phyloP scores from a whole-genome alignment of 2,797 vertebrate genomes.

The Prunella strophiata region DNA sequence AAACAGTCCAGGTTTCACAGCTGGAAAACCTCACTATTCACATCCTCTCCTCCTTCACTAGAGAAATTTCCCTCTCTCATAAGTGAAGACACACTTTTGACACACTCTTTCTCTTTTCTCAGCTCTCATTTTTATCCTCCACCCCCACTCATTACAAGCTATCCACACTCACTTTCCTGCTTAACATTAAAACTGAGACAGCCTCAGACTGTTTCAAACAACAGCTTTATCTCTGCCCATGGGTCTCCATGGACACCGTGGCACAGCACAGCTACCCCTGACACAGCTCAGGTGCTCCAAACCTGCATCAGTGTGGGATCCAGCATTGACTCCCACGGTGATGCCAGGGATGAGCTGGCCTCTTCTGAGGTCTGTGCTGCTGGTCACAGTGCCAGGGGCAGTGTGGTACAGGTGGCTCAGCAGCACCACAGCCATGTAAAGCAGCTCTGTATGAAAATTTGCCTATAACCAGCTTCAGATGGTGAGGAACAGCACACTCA shows the following conservation, averaged over 20 bases:
- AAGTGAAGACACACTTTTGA: background rate
- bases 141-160: background rate
- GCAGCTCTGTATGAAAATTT: background rate
- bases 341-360: background rate
- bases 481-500: background rate
- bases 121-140: background rate
- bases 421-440: background rate
- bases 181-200: background rate
- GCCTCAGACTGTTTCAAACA: background rate
- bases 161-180: background rate
- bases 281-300: background rate
- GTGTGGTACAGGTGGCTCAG: accelerated
- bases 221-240: accelerated
- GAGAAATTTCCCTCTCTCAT: background rate
- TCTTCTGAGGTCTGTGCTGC: background rate
- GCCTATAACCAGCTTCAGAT: background rate
- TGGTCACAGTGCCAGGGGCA: background rate
- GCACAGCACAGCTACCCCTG: background rate
- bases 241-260: accelerated
- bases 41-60: background rate
- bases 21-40: background rate
- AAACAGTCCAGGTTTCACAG: background rate
- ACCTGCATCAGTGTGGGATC: background rate
- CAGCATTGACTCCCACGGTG: accelerated
- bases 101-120: background rate